Base-by-base conservation (phyloP, 2,113 vertebrate species). In the Ranitomeya imitator region DNA sequence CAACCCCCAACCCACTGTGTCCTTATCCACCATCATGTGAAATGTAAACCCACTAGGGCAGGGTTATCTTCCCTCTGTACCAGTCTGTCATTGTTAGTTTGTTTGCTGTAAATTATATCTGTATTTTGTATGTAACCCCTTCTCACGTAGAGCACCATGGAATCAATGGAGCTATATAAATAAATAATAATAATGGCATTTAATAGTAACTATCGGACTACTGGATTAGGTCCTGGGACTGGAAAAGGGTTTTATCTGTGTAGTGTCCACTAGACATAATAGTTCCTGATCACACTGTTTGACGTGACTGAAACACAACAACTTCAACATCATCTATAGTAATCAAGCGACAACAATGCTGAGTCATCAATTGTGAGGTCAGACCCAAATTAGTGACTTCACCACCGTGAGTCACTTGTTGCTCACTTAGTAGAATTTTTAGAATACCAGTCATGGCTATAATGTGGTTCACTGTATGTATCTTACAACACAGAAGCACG, bases 331-430 rank as follows among this genome's bases (percentile, higher is more conserved):
- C 21, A 18, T n/a, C 69, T 21, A 76, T 21, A 76, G 60, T 57
- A 15, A 73, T 54, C 31, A 45, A 63, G 19, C 73, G 23, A 31
- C 76, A 65, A 57, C 19, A 51, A n/a, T 79, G 55, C 78, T 45
- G 63, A 71, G 15, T 83, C 67, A 83, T 21, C 45, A 81, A 51
- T 73, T 60, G 82, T 65, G n/a, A 61, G 19, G 51, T 74, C 52
- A 45, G 80, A 26, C 54, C 54, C 67, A 83, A 82, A 74, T 83
- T 82, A 88, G 79, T 88, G 79, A 88, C 57, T 74, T 52, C 65
- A 78, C 59, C 45, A 31, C 85, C 21, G 21, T 88, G 80, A 83
- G 79, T 83, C 80, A 88, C 63, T 76, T 83, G 57, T 82, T 81
- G 19, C 61, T 82, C 79, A 73, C 19, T 45, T 51, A 59, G 55